These are phyloP conservation scores for Chaenodraco wilsoni DNA, from an alignment of 2,797 vertebrate species.

Conservation along the genomic window DNA sequence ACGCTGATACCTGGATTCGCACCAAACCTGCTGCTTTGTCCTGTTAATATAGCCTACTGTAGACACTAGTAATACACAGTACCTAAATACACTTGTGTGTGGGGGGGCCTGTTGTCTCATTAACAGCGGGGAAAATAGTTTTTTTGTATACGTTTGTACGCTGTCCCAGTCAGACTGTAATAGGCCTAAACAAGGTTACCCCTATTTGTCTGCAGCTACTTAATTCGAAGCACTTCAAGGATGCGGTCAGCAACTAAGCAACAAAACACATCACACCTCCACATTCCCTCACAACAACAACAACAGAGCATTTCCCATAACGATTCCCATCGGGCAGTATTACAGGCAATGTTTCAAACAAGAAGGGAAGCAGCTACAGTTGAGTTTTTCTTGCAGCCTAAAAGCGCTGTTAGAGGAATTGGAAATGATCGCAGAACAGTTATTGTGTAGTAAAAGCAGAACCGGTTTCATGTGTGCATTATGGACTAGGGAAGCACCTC, in stretches of 20 bases:
- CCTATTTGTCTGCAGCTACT: slow-evolving; percentile 34
- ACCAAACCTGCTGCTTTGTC: slow-evolving; percentile 25
- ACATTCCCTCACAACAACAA: slow-evolving; percentile 37
- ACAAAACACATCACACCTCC: slow-evolving; percentile 24
- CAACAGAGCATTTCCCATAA: slow-evolving; percentile 21
- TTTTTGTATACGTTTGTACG: slow-evolving; percentile 20
- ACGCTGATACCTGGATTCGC: slow-evolving; percentile 31
- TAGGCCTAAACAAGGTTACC: slow-evolving; percentile 45
- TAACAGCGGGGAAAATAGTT: slow-evolving; percentile 37
- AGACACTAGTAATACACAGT: slow-evolving; percentile 9
- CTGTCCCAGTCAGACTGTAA: slow-evolving; percentile 34
- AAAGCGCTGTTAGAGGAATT: neutral
- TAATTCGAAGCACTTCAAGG: slow-evolving; percentile 30
- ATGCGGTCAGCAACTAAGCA: slow-evolving; percentile 40
- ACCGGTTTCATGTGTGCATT: slow-evolving; percentile 31
- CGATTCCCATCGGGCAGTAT: slow-evolving; percentile 19
- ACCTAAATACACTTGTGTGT: slow-evolving; percentile 21
- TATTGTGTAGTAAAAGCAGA: slow-evolving; percentile 28
- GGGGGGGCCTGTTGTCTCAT: slow-evolving; percentile 31
- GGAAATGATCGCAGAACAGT: slow-evolving; percentile 19
- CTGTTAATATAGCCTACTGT: slow-evolving; percentile 4
- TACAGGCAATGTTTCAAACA: slow-evolving; percentile 23
- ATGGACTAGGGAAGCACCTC: slow-evolving; percentile 52
- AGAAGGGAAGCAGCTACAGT: slow-evolving; percentile 3
- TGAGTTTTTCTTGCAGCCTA: slow-evolving; percentile 1